phyloP scores from a whole-genome alignment of 2,797 vertebrate genomes.

The Macropodus opercularis region DNA sequence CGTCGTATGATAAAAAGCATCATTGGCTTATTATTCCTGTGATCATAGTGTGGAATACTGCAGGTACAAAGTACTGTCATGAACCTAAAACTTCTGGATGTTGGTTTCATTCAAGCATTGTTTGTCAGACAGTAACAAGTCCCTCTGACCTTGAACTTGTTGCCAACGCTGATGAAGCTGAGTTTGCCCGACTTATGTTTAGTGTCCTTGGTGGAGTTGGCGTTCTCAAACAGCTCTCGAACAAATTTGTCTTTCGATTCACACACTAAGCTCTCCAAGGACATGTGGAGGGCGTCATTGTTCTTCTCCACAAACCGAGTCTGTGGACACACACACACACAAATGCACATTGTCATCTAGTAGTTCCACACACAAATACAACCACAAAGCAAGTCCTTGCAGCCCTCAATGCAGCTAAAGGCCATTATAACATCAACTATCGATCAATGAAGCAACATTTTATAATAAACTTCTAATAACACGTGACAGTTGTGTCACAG shows the following conservation, averaged over 20 bases:
- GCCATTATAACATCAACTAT: no score
- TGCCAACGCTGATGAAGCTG: slow-evolving; percentile 97
- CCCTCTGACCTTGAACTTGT: slow-evolving; percentile 96
- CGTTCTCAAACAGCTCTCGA: slow-evolving; percentile 93
- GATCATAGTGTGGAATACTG: neutral
- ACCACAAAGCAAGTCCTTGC: neutral
- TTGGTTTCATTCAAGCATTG: neutral
- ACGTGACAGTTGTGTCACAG: no score
- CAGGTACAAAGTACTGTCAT: neutral
- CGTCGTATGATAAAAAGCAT: neutral
- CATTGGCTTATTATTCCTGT: neutral
- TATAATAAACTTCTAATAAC: no score
- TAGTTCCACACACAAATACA: neutral
- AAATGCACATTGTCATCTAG: slow-evolving; percentile 9
- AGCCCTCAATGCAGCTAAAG: no score
- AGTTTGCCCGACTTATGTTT: slow-evolving; percentile 98
- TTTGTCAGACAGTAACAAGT: neutral
- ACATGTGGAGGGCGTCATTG: slow-evolving; percentile 99
- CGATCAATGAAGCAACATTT: neutral
- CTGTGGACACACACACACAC: slow-evolving; percentile 76
- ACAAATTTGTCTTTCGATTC: slow-evolving; percentile 98
- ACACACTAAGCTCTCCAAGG: slow-evolving; percentile 93
- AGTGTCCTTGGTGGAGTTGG: slow-evolving; percentile 89
- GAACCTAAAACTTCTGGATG: neutral
- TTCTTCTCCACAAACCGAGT: slow-evolving; percentile 99